These are phyloP conservation scores for Eupithecia dodoneata DNA, from an alignment of 2,888 invertebrate species.

Conservation along the genomic window DNA sequence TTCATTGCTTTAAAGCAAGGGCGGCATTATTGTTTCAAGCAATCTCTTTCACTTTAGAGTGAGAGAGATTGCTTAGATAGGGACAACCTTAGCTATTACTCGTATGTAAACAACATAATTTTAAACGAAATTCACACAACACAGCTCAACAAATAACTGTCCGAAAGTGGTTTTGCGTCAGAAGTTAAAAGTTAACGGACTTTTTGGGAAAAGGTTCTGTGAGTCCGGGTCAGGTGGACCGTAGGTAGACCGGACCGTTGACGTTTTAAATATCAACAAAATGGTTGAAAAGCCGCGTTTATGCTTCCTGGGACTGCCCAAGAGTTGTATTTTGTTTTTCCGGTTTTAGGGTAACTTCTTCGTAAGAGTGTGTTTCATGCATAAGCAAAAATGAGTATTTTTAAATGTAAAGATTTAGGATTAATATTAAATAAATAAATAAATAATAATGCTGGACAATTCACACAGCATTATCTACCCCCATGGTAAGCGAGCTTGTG, in stretches of 20 bases:
- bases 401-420: too few relatives aligned
- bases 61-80: too few relatives aligned
- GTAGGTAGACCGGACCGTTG: constrained; percentile 18
- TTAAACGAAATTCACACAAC: neutral
- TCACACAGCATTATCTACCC: too few relatives aligned
- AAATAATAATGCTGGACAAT: too few relatives aligned
- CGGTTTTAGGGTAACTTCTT: neutral
- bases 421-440: too few relatives aligned
- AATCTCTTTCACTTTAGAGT: neutral
- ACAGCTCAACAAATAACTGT: constrained; percentile 4
- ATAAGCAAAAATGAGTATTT: too few relatives aligned
- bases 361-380: too few relatives aligned
- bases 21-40: neutral
- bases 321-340: neutral
- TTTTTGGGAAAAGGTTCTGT: constrained; percentile 22
- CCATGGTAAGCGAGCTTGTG: too few relatives aligned
- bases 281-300: constrained; percentile 17
- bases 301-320: neutral
- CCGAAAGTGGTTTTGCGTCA: constrained; percentile 17
- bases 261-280: constrained; percentile 31
- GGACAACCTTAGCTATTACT: neutral
- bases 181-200: constrained; percentile 28
- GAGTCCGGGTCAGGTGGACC: constrained; percentile 14
- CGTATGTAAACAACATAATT: neutral
- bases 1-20: neutral